A percentile compares a stretch with the other conserved stretches of the same genome.
These are phyloP conservation scores for Oikopleura dioica DNA, from an alignment of 23 tunicate species.

Conservation along the genomic window DNA sequence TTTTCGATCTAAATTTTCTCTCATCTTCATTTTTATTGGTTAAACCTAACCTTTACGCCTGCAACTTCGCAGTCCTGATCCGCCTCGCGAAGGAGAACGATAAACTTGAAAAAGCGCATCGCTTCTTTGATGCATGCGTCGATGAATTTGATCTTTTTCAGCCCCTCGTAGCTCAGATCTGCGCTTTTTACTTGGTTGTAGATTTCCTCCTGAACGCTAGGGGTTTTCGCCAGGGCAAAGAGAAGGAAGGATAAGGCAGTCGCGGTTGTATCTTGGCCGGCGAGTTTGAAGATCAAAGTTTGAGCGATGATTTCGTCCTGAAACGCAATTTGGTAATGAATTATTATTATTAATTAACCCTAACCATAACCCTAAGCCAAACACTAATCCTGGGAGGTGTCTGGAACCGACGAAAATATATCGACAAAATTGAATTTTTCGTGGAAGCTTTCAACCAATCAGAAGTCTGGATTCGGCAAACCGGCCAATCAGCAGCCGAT, in stretches of 20 bases:
- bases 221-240: background rate
- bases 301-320: background rate
- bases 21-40: background rate
- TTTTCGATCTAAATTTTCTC: background rate
- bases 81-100: background rate
- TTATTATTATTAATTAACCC: too few species aligned
- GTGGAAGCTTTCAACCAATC: too few species aligned
- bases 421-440: too few species aligned
- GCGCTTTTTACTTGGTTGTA: background rate
- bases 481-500: too few species aligned
- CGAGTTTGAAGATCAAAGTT: background rate
- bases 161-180: background rate
- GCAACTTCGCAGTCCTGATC: background rate
- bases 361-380: too few species aligned
- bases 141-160: background rate
- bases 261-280: background rate
- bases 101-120: background rate
- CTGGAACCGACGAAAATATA: too few species aligned
- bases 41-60: background rate
- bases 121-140: background rate
- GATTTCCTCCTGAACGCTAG: background rate
- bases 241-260: background rate
- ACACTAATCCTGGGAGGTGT: too few species aligned
- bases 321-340: too few species aligned
- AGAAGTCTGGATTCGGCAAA: too few species aligned